Conservation (phyloP, 2,888 invertebrate genomes). For the Scelioninae gen. 1 region DNA sequence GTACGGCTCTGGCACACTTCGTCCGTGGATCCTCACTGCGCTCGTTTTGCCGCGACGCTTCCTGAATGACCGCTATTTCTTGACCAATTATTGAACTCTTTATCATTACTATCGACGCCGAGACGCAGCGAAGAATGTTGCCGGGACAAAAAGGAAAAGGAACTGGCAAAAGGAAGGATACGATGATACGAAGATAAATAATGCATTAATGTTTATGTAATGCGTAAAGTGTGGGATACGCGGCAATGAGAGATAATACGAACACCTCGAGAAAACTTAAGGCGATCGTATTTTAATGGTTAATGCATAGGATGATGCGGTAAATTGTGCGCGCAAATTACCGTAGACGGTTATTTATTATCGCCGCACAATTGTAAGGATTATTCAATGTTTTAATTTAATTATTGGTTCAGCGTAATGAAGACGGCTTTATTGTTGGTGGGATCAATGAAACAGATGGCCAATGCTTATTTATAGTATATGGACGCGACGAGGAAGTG, state of each 20-base stretch:
- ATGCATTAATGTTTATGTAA: slow-evolving; percentile 54
- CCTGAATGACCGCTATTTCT: slow-evolving; percentile 43
- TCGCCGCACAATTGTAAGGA: slow-evolving; percentile 1
- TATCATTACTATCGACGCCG: slow-evolving; percentile 24
- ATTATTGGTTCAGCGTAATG: slow-evolving; percentile 45
- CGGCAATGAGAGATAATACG: slow-evolving; percentile 49
- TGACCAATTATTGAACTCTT: slow-evolving; percentile 46
- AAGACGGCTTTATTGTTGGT: slow-evolving; percentile 46
- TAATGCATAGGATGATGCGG: slow-evolving; percentile 25
- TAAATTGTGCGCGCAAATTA: slow-evolving; percentile 37
- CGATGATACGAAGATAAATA: slow-evolving; percentile 44
- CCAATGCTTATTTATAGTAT: too few relatives aligned
- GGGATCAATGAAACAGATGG: slow-evolving; percentile 37
- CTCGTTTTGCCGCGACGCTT: slow-evolving; percentile 27
- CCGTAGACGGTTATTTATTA: slow-evolving; percentile 33
- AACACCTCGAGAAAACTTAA: slow-evolving; percentile 34
- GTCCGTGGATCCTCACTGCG: slow-evolving; percentile 13
- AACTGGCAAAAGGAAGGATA: not conserved
- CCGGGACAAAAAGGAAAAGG: not conserved
- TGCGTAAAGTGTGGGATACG: slow-evolving; percentile 53
- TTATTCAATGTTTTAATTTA: slow-evolving; percentile 48
- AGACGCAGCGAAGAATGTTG: too few relatives aligned
- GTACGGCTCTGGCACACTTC: slow-evolving; percentile 43
- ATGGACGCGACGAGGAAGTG: too few relatives aligned
- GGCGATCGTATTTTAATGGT: slow-evolving; percentile 49